Evolutionary conservation across 1,140 invertebrate species (phyloP).

Genomic region (Drosophila lini): DNA sequence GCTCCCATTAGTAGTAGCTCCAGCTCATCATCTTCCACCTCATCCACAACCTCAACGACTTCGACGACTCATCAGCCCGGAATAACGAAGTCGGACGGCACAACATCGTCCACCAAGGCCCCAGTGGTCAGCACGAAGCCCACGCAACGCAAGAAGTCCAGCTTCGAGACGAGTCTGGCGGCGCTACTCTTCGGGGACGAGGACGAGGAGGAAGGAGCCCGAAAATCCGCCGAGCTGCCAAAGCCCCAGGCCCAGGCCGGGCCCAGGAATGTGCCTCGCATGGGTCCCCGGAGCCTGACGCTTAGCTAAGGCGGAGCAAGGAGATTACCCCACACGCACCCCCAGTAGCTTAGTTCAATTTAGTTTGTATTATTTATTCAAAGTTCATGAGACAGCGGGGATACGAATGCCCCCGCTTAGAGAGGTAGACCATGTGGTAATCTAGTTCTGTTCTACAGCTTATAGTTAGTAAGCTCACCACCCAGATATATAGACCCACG

Average conservation of each 20-base stretch:
- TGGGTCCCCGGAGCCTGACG: constrained; percentile 74
- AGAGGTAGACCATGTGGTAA: constrained; percentile 56
- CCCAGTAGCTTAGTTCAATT: constrained; percentile 61
- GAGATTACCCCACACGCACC: constrained; percentile 10
- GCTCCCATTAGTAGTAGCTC: constrained; percentile 24
- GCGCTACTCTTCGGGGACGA: constrained; percentile 79
- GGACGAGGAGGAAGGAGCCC: constrained; percentile 65
- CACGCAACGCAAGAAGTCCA: constrained; percentile 66
- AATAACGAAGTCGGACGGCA: constrained; percentile 28
- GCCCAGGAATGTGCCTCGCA: constrained; percentile 70
- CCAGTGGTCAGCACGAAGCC: constrained; percentile 33
- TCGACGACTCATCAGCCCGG: constrained; percentile 40
- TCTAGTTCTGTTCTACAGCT: constrained; percentile 64
- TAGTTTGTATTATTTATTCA: constrained; percentile 74
- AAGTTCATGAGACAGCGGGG: constrained; percentile 36
- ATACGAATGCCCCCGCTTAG: constrained; percentile 8
- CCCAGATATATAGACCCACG: constrained; percentile 34
- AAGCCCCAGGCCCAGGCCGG: constrained; percentile 46
- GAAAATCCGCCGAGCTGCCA: constrained; percentile 44
- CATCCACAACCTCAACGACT: constrained; percentile 37
- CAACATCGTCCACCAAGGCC: constrained; percentile 35
- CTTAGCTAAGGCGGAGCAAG: constrained; percentile 39
- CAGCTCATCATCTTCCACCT: constrained; percentile 19
- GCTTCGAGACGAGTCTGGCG: constrained; percentile 78
- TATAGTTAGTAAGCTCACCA: constrained; percentile 49